phyloP scores from a whole-genome alignment of 2,888 invertebrate species.

The Melipona beecheii region DNA sequence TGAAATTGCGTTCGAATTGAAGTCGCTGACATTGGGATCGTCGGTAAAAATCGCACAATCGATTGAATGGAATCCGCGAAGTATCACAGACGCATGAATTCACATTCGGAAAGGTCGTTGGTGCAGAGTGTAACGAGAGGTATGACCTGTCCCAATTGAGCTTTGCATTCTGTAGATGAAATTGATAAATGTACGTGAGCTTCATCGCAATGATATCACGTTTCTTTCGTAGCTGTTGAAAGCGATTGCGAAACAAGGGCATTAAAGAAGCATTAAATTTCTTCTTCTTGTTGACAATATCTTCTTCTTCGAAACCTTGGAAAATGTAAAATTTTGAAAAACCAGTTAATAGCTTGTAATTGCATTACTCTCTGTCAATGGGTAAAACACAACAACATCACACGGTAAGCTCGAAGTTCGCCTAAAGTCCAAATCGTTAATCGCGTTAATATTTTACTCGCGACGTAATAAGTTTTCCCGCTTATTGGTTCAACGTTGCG shows the following conservation, averaged over 20 bases:
- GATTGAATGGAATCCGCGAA: background rate
- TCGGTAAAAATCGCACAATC: background rate
- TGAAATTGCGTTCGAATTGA: constrained; percentile 20
- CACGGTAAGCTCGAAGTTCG: background rate
- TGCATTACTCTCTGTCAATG: background rate
- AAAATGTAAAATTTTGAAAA: background rate
- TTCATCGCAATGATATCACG: constrained; percentile 15
- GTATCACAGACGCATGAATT: background rate
- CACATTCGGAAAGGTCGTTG: background rate
- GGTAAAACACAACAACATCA: background rate
- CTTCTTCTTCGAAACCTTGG: background rate
- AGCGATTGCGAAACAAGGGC: background rate
- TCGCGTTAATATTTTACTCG: constrained; percentile 6
- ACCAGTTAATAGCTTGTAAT: background rate
- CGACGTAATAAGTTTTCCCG: constrained; percentile 26
- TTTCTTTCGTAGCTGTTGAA: background rate
- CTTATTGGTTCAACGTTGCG: constrained; percentile 34
- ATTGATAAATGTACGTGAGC: constrained; percentile 27
- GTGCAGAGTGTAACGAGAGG: background rate
- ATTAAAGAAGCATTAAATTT: background rate
- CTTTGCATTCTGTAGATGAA: constrained; percentile 18
- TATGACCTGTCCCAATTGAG: constrained; percentile 12
- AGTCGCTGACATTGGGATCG: background rate
- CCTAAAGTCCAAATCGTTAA: constrained; percentile 6
- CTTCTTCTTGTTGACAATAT: background rate